Evolutionary conservation across 2,888 invertebrate species (phyloP).

Genomic region (Drosophila quasianomalipes): DNA sequence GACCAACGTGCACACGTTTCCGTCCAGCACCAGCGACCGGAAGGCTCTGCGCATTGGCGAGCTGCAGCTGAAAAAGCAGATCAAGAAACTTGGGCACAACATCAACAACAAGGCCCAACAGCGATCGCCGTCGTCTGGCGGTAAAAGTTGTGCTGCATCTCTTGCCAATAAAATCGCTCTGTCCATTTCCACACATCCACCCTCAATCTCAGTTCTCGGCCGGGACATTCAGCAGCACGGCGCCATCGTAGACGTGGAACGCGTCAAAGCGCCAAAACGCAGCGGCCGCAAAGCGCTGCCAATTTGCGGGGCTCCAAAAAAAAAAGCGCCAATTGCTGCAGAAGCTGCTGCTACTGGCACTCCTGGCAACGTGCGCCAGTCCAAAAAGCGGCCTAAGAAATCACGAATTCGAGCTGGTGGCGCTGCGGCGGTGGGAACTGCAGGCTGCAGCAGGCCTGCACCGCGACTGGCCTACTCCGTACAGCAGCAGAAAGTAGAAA

Average conservation of each 20-base stretch:
- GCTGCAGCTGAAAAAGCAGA: constrained; percentile 44
- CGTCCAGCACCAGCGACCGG: constrained; percentile 29
- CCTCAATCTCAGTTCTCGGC: not conserved
- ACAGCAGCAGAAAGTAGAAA: constrained; percentile 13
- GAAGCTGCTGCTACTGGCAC: not conserved
- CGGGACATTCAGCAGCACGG: constrained; percentile 25
- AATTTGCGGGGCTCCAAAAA: not conserved
- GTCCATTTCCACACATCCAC: constrained; percentile 18
- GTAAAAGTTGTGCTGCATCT: constrained; percentile 2
- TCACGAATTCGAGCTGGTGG: constrained; percentile 7
- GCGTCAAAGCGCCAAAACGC: not conserved
- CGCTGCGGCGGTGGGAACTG: not conserved
- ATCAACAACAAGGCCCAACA: constrained; percentile 1
- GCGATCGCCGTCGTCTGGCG: constrained; percentile 3
- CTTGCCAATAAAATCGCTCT: constrained; percentile 17
- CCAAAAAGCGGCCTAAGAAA: constrained; percentile 21
- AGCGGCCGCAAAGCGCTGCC: constrained; percentile 3
- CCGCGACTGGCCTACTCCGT: constrained; percentile 48
- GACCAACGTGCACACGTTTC: constrained; percentile 54
- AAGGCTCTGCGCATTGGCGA: constrained; percentile 51
- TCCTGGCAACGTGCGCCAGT: not conserved
- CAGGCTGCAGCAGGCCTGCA: not conserved
- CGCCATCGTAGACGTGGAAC: constrained; percentile 13
- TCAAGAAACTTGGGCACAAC: constrained; percentile 48
- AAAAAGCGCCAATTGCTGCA: not conserved